These are phyloP conservation scores for Drosophila ercepeae DNA, from an alignment of 1,140 invertebrate species.

Conservation along the genomic window DNA sequence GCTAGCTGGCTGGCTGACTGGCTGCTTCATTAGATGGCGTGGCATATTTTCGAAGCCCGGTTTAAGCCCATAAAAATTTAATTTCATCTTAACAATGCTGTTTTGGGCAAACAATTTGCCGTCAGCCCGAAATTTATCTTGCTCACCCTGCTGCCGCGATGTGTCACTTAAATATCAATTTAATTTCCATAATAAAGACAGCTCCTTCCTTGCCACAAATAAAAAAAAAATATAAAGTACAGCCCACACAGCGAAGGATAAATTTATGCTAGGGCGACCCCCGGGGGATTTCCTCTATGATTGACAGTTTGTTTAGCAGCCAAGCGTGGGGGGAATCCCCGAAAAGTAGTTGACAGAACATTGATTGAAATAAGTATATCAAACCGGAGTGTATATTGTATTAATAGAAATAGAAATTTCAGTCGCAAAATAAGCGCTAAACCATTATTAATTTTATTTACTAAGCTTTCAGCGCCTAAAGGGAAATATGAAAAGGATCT, in stretches of 20 bases:
- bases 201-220: conserved; percentile 6
- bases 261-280: conserved; percentile 23
- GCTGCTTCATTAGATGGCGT: conserved; percentile 65
- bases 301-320: conserved; percentile 63
- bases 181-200: conserved; percentile 77
- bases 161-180: conserved; percentile 81
- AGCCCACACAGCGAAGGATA: neutral
- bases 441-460: conserved; percentile 76
- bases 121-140: conserved; percentile 64
- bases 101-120: conserved; percentile 69
- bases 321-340: conserved; percentile 16
- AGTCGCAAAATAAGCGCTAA: conserved; percentile 32
- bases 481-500: conserved; percentile 29
- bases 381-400: conserved; percentile 73
- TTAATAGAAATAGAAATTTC: conserved; percentile 52
- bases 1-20: no score
- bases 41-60: conserved; percentile 55
- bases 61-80: conserved; percentile 77
- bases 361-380: conserved; percentile 63
- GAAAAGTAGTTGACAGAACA: conserved; percentile 53
- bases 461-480: conserved; percentile 53
- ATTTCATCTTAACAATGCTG: conserved; percentile 60
- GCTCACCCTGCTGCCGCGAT: conserved; percentile 40
- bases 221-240: neutral
- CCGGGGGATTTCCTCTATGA: conserved; percentile 61